These are phyloP conservation scores for Netelia inedita DNA, from an alignment of 2,888 invertebrate genomes.

Conservation along the genomic window DNA sequence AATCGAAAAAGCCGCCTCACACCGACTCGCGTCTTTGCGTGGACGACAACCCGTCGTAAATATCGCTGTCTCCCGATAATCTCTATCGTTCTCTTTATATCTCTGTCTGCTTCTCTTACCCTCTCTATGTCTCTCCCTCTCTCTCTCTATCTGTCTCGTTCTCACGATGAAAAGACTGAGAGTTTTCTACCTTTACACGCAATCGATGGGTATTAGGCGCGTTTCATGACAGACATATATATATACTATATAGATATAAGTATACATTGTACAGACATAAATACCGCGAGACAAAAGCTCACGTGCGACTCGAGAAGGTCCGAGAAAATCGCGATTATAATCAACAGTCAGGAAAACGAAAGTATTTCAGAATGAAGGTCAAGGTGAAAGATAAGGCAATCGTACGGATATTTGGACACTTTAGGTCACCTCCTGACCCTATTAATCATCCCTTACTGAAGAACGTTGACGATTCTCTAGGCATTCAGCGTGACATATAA, in stretches of 20 bases:
- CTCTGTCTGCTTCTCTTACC: too few species aligned
- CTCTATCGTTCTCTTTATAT: slow-evolving; percentile 20
- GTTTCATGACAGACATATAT: not conserved
- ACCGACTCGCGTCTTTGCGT: slow-evolving; percentile 28
- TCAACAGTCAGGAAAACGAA: too few species aligned
- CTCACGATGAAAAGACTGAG: slow-evolving; percentile 12
- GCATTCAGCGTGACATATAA: too few species aligned
- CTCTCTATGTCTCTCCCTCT: not conserved
- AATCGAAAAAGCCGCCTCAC: slow-evolving; percentile 67
- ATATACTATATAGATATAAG: not conserved
- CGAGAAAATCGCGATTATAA: not conserved
- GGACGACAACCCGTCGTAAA: slow-evolving; percentile 44
- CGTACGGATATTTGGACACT: too few species aligned
- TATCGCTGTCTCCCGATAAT: slow-evolving; percentile 49
- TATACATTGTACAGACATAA: too few species aligned
- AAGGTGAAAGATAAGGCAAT: too few species aligned
- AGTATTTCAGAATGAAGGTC: not conserved
- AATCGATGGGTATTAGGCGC: slow-evolving; percentile 23
- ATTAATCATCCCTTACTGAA: too few species aligned
- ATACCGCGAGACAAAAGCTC: too few species aligned
- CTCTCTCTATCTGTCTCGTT: slow-evolving; percentile 9
- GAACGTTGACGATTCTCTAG: too few species aligned
- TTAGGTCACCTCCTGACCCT: too few species aligned
- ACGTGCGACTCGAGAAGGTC: not conserved
- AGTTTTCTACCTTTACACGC: slow-evolving; percentile 6